Evolutionary conservation across 1,140 invertebrate species (phyloP).

Genomic region (Oscheius sp.): DNA sequence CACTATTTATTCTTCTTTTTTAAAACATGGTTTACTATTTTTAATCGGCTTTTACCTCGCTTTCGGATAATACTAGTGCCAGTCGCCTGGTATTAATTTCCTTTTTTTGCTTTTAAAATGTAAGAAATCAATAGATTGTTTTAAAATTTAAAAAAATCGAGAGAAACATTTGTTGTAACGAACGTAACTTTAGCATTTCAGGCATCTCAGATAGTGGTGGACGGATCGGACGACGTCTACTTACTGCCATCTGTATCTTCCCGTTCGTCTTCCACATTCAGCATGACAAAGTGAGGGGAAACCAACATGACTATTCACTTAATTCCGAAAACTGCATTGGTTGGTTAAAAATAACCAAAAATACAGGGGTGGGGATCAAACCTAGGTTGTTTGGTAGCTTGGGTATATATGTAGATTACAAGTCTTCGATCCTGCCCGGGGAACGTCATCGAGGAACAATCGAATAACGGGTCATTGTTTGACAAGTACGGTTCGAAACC

Average conservation of each 20-base stretch:
- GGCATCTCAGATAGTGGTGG: conserved; percentile 20
- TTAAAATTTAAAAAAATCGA: not conserved
- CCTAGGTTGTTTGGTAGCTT: too few relatives aligned
- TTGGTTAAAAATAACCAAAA: not conserved
- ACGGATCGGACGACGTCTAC: conserved; percentile 38
- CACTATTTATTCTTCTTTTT: not conserved
- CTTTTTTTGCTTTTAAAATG: not conserved
- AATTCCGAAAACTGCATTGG: not conserved
- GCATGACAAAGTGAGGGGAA: conserved; percentile 33
- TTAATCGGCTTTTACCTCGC: not conserved
- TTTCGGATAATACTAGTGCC: not conserved
- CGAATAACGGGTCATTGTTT: too few relatives aligned
- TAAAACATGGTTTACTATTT: not conserved
- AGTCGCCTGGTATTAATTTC: not conserved
- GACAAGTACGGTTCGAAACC: too few relatives aligned
- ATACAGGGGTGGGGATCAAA: not conserved
- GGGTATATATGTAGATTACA: too few relatives aligned
- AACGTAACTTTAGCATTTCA: not conserved
- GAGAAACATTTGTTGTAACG: not conserved
- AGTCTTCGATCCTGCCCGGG: too few relatives aligned
- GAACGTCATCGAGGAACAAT: too few relatives aligned
- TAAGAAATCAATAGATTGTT: not conserved
- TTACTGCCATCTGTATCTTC: conserved; percentile 32
- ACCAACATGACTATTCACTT: too few relatives aligned
- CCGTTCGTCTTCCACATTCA: conserved; percentile 36